Evolutionary conservation across 2,888 invertebrate species (phyloP), one percentile per base, ranked within the genome.

Genomic region (Linnaemya vulpina): DNA sequence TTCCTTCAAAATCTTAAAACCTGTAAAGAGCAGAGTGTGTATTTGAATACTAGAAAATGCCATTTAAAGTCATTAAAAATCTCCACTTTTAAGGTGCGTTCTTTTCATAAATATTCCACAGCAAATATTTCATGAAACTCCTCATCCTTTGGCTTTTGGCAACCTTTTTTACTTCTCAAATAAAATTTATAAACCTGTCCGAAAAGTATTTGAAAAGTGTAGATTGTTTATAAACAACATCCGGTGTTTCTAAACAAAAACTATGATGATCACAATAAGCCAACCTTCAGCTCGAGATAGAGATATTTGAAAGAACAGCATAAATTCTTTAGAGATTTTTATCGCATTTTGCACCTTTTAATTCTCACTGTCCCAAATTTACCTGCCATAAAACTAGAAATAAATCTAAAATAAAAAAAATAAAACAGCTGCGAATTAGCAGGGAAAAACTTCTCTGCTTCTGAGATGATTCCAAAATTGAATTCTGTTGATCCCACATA

Each of bases 261-360:
- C 1, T 46, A 58, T 46, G 35, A 71, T 13, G 35, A 71, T 13
- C 49, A 40, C 49, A 38, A 15, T 60, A 15, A 15, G 10, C 8
- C 15, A n/a, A 7, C 17, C 55, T 13, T 81, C 53, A 17, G 15
- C 15, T 40, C 20, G 11, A 62, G 70, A 90, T 90, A 89, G 89
- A 90, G 91, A 90, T 90, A 91, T 90, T 90, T 38, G 87, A 88
- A 89, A 88, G 90, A 89, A 89, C 90, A 90, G 90, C 89, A 91
- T 90, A 90, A 91, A 90, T 91, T 90, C 89, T 88, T 83, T 15
- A 9, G 49, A 70, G 84, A 87, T 84, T 88, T 88, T 87, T 90
- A 90, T 90, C 90, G 88, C 88, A 25, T 89, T 90, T 89, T 85
- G 81, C 84, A 82, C 74, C 77, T 82, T 84, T 81, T 62, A 22